Conservation (phyloP, 2,888 invertebrate genomes). For the Ischnus inquisitorius region DNA sequence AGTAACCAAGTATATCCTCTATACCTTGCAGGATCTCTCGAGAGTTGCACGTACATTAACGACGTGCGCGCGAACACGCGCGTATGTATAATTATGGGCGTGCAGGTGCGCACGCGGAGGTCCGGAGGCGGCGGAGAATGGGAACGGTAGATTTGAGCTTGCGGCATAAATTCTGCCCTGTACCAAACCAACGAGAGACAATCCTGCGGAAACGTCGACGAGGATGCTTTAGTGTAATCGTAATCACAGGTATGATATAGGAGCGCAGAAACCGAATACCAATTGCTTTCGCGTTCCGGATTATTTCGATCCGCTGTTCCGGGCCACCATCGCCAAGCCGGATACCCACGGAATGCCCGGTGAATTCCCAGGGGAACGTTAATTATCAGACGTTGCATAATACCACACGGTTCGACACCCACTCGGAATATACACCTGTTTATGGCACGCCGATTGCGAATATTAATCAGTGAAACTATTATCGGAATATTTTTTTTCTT, state of each 20-base stretch:
- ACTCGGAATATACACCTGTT: constrained; percentile 8
- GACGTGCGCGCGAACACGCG: neutral
- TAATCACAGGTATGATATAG: constrained; percentile 66
- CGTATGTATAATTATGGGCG: constrained; percentile 9
- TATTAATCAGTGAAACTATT: constrained; percentile 15
- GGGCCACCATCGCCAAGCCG: constrained; percentile 62
- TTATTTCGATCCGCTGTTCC: constrained; percentile 64
- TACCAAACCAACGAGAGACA: constrained; percentile 51
- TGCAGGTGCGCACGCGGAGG: constrained; percentile 30
- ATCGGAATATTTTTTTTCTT: neutral
- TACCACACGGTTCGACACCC: constrained; percentile 21
- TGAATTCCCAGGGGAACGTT: constrained; percentile 43
- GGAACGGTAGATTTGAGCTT: constrained; percentile 40
- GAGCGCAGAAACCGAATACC: constrained; percentile 56
- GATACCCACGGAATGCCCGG: constrained; percentile 29
- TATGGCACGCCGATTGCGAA: neutral
- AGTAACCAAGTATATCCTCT: neutral
- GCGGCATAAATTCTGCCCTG: constrained; percentile 59
- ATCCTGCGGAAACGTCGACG: constrained; percentile 58
- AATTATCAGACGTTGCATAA: constrained; percentile 47
- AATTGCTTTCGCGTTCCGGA: constrained; percentile 61
- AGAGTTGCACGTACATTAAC: constrained; percentile 8
- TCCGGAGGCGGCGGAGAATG: constrained; percentile 50
- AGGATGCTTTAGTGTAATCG: constrained; percentile 63
- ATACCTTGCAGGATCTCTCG: constrained; percentile 11